Evolutionary conservation across 2,113 vertebrate species (phyloP), one percentile per base, ranked within the genome.

Genomic region (Loxodonta africana): DNA sequence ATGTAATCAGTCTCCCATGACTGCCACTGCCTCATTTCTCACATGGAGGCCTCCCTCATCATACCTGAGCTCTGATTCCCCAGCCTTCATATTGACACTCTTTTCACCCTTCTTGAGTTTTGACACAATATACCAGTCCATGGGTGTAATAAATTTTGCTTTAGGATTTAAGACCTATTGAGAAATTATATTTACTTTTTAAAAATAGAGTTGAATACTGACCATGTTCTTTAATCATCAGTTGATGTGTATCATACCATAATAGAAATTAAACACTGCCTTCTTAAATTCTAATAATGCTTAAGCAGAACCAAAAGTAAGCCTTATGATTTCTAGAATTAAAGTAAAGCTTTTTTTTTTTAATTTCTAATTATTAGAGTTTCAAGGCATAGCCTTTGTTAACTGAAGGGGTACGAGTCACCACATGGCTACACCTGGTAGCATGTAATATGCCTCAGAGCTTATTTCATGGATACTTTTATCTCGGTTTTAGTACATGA

Each of bases 261-360:
- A 69, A 21, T 37, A 83, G 23, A 83, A 91, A 83, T 80, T 51
- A 85, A 84, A 37, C 23, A 46, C 33, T 12, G 5, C 86, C 2
- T 90, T 93, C 77, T 53, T 48, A 65, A 57, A 77, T 25, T 62
- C 69, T 63, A 30, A 53, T 88, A 57, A 57, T 63, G 63, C 18
- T 63, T 74, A 71, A 48, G 33, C 5, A 15, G 17, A 33, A 88
- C 60, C 23, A 67, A 93, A 12, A 90, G 60, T 67, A 37, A 80
- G 26, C 14, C 25, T 84, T 60, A 60, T 37, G 20, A 30, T 63
- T 86, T 65, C 33, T 62, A 7, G 8, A 67, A 69, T 63, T 81
- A 90, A 37, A 91, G 80, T 14, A 63, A 62, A 51, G 73, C 11
- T 84, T 92, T 74, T 82, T 73, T 74, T 87, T 73, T 81, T 86